Conservation (phyloP, 2,888 invertebrate species). For the Pantelozetes paolii region DNA sequence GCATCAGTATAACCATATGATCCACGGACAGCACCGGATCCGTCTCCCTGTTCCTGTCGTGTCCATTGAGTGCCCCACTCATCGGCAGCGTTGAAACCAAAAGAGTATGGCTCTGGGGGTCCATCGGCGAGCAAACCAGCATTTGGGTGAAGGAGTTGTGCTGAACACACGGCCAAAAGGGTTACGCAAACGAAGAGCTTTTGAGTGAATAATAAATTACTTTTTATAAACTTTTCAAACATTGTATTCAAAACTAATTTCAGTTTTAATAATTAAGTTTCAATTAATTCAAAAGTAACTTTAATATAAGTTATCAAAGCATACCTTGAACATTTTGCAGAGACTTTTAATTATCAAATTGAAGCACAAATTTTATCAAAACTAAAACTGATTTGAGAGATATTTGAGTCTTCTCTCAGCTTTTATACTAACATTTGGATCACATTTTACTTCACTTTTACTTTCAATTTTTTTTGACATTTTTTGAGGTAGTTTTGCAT, state of each 20-base stretch:
- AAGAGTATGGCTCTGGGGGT: conserved; percentile 45
- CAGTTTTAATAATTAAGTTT: no score
- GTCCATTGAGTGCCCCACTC: conserved; percentile 43
- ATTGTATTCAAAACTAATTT: no score
- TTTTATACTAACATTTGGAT: conserved; percentile 10
- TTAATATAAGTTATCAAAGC: no score
- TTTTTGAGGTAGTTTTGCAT: background rate
- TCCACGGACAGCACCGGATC: conserved; percentile 44
- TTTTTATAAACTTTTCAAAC: no score
- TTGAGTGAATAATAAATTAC: background rate
- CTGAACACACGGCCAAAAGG: background rate
- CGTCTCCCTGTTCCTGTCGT: conserved; percentile 45
- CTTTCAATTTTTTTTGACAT: background rate
- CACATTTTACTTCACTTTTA: conserved; percentile 10
- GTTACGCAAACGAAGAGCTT: background rate
- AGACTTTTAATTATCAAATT: no score
- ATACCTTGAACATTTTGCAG: background rate
- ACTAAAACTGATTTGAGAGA: background rate
- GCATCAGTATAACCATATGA: conserved; percentile 45
- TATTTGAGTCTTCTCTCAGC: background rate
- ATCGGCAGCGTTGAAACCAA: conserved; percentile 45
- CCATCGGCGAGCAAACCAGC: conserved; percentile 35
- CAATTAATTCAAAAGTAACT: no score
- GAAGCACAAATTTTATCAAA: background rate
- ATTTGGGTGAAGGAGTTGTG: background rate